Evolutionary conservation across 2,888 invertebrate species (phyloP), one percentile per base, ranked within the genome.

Genomic region (Hyposoter dolosus): DNA sequence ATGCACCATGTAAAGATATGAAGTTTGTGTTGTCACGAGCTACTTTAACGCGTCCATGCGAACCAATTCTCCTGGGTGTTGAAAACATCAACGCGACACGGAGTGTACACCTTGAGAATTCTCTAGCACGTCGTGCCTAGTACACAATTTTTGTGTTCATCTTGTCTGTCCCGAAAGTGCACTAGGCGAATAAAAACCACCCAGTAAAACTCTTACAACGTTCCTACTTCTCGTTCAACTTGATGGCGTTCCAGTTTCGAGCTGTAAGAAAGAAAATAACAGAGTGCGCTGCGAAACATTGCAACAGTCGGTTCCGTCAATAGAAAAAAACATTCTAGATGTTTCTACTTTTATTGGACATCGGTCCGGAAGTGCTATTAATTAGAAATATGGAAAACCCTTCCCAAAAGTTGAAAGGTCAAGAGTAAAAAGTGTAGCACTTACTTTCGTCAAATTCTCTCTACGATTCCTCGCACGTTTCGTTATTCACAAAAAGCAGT

Each of bases 141-240:
- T 19, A 35, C n/a, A 47, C 71, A 43, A 65, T 23, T 71, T 77
- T 63, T 56, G 69, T 60, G 69, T 56, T 78, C 53, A 47, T 47
- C 65, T 65, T 40, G 47, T 53, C 53, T 65, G 47, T 83, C 68
- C 40, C 19, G 28, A 66, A 74, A 56, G 47, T 83, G 68, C 68
- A 75, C 23, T 53, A 77, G 47, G n/a, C 45, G 74, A 79, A 83
- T 79, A 69, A 83, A 83, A 83, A 17, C 47, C 15, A 19, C 10
- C 45, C 23, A 35, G 68, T 53, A 60, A 28, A 60, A 19, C 19
- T 23, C 74, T 60, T 60, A 56, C 78, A 68, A n/a, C 60, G 17
- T 23, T 43, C 40, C n/a, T 43, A 5, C 53, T 74, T 43, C 40
- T 74, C 43, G 60, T 60, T 60, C 60, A 60, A 60, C 28, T 28